Conservation (phyloP, 2,888 invertebrate species). For the Cataglyphis rosenhaueri region DNA sequence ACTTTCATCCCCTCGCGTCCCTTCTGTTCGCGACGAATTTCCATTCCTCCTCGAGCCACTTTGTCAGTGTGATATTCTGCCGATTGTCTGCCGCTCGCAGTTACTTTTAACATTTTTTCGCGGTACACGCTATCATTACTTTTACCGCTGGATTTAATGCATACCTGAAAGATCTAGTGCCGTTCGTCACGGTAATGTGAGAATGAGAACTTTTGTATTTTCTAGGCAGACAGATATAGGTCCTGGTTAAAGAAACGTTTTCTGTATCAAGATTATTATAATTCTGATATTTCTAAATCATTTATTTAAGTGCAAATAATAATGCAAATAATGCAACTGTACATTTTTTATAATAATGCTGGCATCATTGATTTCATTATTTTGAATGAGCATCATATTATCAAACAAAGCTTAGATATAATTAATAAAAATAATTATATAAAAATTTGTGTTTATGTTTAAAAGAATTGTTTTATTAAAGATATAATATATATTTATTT, state of each 20-base stretch:
- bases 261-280: neutral
- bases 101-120: slow-evolving; percentile 65
- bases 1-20: slow-evolving; percentile 39
- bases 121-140: slow-evolving; percentile 71
- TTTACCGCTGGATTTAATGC: slow-evolving; percentile 69
- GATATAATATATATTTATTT: neutral
- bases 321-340: neutral
- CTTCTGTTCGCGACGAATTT: slow-evolving; percentile 19
- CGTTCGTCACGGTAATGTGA: slow-evolving; percentile 54
- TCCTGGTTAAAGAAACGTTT: neutral
- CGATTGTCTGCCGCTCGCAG: slow-evolving; percentile 43
- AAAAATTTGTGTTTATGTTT: neutral
- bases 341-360: too few species aligned
- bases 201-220: slow-evolving; percentile 36
- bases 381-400: neutral
- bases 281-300: neutral
- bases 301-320: neutral
- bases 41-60: slow-evolving; percentile 17
- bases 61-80: slow-evolving; percentile 23
- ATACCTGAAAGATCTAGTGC: slow-evolving; percentile 58
- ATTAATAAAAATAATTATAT: neutral
- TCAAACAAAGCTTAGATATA: slow-evolving; percentile 8
- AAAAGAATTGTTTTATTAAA: neutral
- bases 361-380: neutral
- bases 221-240: neutral